These are phyloP conservation scores for Fundulus diaphanus DNA, from an alignment of 2,797 vertebrate species.

Conservation along the genomic window DNA sequence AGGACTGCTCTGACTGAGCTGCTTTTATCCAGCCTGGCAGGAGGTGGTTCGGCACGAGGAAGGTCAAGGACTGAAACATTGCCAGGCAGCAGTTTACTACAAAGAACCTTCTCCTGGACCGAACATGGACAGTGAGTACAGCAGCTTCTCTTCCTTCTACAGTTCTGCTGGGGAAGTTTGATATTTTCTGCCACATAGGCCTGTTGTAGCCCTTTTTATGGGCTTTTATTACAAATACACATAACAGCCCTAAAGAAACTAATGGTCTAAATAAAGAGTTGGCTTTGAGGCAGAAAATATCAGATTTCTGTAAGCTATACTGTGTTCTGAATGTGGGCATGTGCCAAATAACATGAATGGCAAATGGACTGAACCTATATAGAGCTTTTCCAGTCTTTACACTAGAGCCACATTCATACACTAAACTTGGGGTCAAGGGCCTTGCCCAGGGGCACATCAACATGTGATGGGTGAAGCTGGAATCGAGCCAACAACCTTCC, in stretches of 20 bases:
- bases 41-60: conserved; percentile 85
- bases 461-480: no score
- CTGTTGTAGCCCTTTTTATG: background rate
- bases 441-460: no score
- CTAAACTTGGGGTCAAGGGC: no score
- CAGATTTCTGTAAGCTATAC: no score
- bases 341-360: background rate
- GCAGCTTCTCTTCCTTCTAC: background rate
- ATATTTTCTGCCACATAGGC: no score
- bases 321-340: background rate
- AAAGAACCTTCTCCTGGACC: conserved; percentile 84
- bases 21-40: conserved; percentile 87
- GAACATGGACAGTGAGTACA: conserved; percentile 85
- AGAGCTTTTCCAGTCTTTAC: no score
- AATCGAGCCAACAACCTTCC: no score
- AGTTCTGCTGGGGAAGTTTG: background rate
- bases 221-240: background rate
- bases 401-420: no score
- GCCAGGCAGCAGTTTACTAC: conserved; percentile 84
- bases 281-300: no score
- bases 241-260: no score
- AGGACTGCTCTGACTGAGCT: conserved; percentile 1
- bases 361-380: no score
- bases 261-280: background rate
- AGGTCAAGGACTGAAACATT: conserved; percentile 24